Percentiles rank a stretch among this genome's conserved stretches.
Conservation (phyloP, 2,888 invertebrate species). For the Leucophenga montana region DNA sequence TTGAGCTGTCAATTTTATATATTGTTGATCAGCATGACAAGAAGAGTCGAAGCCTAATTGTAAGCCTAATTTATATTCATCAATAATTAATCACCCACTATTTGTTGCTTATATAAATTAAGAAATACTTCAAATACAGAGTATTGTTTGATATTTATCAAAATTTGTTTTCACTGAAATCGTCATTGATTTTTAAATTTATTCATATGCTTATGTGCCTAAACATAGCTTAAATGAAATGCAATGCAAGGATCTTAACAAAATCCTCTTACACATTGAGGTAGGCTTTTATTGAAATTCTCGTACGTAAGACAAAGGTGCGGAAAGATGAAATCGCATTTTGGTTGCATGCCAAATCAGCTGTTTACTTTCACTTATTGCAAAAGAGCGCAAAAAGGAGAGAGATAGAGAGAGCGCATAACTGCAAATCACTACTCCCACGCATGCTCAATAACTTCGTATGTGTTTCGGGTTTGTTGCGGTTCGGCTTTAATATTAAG, state of each 20-base stretch:
- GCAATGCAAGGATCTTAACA: not conserved
- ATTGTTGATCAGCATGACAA: too few relatives aligned
- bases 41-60: too few relatives aligned
- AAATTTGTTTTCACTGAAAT: too few relatives aligned
- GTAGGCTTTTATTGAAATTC: not conserved
- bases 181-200: too few relatives aligned
- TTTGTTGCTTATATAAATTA: too few relatives aligned
- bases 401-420: not conserved
- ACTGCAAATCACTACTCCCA: conserved; percentile 44
- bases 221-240: too few relatives aligned
- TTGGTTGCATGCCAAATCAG: conserved; percentile 41
- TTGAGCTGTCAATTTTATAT: too few relatives aligned
- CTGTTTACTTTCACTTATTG: conserved; percentile 45
- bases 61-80: too few relatives aligned
- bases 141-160: too few relatives aligned
- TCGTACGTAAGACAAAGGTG: not conserved
- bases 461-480: not conserved
- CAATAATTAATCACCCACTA: too few relatives aligned
- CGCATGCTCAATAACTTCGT: conserved; percentile 41
- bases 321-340: not conserved
- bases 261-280: conserved; percentile 4
- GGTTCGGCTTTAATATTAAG: not conserved
- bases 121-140: too few relatives aligned
- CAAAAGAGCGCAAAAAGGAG: not conserved
- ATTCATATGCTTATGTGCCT: too few relatives aligned